A percentile compares a stretch with the other conserved stretches of the same genome.
Conservation (phyloP, 2,888 invertebrate genomes). For the Melanostoma scalare region DNA sequence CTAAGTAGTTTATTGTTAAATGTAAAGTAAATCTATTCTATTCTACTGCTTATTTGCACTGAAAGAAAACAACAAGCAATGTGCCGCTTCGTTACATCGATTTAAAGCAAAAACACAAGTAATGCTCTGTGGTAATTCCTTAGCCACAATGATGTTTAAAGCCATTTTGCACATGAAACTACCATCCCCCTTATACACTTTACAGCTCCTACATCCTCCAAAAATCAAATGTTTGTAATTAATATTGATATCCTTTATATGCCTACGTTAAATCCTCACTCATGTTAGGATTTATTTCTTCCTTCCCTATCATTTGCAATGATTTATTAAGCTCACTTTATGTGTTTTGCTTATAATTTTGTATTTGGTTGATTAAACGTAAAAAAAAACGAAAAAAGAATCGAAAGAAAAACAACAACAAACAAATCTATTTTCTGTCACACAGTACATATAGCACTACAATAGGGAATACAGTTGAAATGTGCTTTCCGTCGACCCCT, state of each 20-base stretch:
- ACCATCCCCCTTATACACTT: too few relatives aligned
- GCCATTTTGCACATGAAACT: conserved; percentile 6
- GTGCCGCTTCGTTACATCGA: not conserved
- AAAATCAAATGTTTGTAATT: not conserved
- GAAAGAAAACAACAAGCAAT: too few relatives aligned
- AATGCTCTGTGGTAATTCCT: not conserved
- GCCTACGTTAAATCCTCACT: conserved; percentile 4
- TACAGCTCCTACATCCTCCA: not conserved
- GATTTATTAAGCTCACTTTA: conserved; percentile 36
- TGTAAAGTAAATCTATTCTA: too few relatives aligned
- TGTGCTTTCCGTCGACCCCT: conserved; percentile 80
- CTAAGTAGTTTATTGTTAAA: too few relatives aligned
- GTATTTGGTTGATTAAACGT: conserved; percentile 53
- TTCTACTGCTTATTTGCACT: too few relatives aligned
- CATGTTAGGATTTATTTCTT: conserved; percentile 19
- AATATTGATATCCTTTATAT: not conserved
- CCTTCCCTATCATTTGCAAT: conserved; percentile 17
- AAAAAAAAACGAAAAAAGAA: conserved; percentile 55
- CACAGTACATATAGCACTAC: conserved; percentile 81
- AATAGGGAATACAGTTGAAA: conserved; percentile 81
- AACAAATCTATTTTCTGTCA: conserved; percentile 78
- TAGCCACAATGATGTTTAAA: conserved; percentile 11
- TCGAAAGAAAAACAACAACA: conserved; percentile 71
- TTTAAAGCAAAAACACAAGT: conserved; percentile 3
- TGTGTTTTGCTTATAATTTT: conserved; percentile 48